Conservation (phyloP, 2,113 vertebrate species). For the Rhinichthys klamathensis region DNA sequence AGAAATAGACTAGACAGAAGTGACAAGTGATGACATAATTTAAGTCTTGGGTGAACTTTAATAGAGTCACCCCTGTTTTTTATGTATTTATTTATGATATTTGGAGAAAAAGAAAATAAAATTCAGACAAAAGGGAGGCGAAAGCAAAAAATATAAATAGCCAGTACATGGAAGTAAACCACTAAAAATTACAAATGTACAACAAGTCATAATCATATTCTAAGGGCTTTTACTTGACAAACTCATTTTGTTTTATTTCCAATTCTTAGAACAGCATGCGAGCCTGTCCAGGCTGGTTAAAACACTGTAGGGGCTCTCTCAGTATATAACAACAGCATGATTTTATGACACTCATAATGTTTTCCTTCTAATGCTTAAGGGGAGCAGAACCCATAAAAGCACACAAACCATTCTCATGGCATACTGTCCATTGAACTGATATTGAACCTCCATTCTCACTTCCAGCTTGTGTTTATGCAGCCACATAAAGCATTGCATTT, state of each 20-base stretch:
- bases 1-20: too few relatives aligned
- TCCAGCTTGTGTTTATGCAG: constrained; percentile 63
- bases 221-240: background rate
- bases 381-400: constrained; percentile 68
- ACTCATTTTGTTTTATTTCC: constrained; percentile 12
- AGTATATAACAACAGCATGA: constrained; percentile 65
- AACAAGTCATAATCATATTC: background rate
- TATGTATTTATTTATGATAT: too few relatives aligned
- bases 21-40: too few relatives aligned
- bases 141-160: too few relatives aligned
- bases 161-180: too few relatives aligned
- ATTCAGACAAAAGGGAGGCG: too few relatives aligned
- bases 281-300: constrained; percentile 50
- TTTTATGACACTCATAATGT: constrained; percentile 79
- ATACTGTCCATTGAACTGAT: constrained; percentile 64
- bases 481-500: constrained; percentile 53
- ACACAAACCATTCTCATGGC: constrained; percentile 65
- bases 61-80: too few relatives aligned
- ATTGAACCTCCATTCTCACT: constrained; percentile 19
- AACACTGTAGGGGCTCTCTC: constrained; percentile 59
- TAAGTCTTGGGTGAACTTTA: too few relatives aligned
- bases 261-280: constrained; percentile 19
- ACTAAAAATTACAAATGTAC: too few relatives aligned
- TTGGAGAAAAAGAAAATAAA: too few relatives aligned
- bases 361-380: constrained; percentile 74